Evolutionary conservation across 2,888 invertebrate species (phyloP), one percentile per base, ranked within the genome.

Genomic region (Osmoderma eremita): DNA sequence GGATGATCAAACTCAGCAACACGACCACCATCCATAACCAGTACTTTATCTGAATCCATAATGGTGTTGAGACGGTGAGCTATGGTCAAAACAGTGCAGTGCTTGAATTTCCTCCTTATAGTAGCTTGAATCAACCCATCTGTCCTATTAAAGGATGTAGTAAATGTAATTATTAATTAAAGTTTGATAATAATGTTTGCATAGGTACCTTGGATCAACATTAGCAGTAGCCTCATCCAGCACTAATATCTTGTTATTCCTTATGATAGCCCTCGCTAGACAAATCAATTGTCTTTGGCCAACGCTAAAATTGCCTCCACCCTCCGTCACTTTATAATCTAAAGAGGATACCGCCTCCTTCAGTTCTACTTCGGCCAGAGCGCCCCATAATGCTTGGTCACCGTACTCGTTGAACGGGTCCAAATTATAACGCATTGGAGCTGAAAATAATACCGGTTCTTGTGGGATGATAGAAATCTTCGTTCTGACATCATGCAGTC

Each of bases 181-280:
- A 18, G 13, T 42, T 30, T n/a, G 0, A 15, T 1, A 13, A 39
- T 54, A 42, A 42, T 42, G 4, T 42, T 15, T 6, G 12, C 5
- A 42, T 17, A 4, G 12, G 12, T 83, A 92, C 91, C 88, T 88
- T 66, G 90, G 91, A 82, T 95, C 95, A 0, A 95, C 94, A 79
- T 94, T 95, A 3, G 95, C 95, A 0, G 95, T 95, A 15, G 95
- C 95, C 83, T 96, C 95, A 75, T 96, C 95, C 50, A 96, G 83
- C 20, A 96, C 89, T 2, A 96, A 85, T 72, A 96, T 88, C 74
- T 88, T 90, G 75, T 91, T 91, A 75, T 91, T 90, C 48, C 91
- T 85, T 1, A 96, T 85, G 71, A 96, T 90, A 0, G 95, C 95
- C 72, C 94, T 85, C 6, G 95, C 95, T 65, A 96, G 83, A 77